A percentile compares a stretch with the other conserved stretches of the same genome.
These are phyloP conservation scores for Petroica traversi DNA, from an alignment of 2,113 vertebrate species.

Conservation along the genomic window DNA sequence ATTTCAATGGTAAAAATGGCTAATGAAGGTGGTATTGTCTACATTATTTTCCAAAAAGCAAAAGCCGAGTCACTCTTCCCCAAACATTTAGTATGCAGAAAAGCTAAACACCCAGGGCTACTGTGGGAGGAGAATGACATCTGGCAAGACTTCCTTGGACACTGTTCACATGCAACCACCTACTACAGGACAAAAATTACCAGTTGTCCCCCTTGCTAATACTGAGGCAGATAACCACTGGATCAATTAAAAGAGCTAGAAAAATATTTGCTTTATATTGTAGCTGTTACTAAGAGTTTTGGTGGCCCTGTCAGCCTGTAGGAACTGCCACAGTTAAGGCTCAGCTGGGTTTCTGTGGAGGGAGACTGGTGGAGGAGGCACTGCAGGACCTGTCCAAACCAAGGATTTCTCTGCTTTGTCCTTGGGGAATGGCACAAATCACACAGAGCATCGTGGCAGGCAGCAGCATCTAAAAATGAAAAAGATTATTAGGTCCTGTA, in stretches of 20 bases:
- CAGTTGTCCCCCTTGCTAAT: background rate
- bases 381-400: background rate
- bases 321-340: background rate
- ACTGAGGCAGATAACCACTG: background rate
- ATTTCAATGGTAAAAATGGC: background rate
- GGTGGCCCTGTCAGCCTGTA: background rate
- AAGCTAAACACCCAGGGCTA: background rate
- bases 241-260: background rate
- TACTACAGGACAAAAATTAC: background rate
- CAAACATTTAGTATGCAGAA: background rate
- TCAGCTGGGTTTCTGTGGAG: background rate
- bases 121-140: background rate
- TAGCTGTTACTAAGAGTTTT: background rate
- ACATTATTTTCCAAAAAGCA: background rate
- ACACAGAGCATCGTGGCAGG: background rate
- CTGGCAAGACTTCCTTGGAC: background rate
- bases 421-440: background rate
- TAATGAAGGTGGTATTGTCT: background rate
- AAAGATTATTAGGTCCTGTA: slow-evolving; percentile 34
- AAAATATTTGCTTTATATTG: background rate
- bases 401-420: background rate
- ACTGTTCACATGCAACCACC: background rate
- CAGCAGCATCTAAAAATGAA: slow-evolving; percentile 2
- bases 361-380: background rate
- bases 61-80: background rate